These are phyloP conservation scores for Microtus montanus DNA, from an alignment of 2,113 vertebrate genomes.

Conservation along the genomic window DNA sequence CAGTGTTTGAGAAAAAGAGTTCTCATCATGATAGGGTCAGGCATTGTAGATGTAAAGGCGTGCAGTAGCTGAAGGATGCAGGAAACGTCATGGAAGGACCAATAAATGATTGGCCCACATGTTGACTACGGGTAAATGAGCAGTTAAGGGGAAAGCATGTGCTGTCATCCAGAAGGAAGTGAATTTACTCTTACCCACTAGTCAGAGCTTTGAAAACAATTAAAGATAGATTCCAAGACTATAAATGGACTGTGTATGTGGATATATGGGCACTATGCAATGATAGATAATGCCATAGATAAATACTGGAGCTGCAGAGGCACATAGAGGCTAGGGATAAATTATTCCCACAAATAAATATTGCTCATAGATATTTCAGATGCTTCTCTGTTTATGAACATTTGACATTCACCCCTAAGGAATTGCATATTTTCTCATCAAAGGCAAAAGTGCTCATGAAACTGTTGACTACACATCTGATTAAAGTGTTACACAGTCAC, in stretches of 20 bases:
- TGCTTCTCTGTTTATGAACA: conserved; percentile 76
- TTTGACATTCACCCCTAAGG: conserved; percentile 78
- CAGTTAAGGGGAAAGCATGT: conserved; percentile 39
- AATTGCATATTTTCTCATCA: conserved; percentile 72
- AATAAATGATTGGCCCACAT: background rate
- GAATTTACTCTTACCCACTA: conserved; percentile 38
- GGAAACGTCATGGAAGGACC: background rate
- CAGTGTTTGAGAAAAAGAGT: background rate
- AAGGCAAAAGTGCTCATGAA: conserved; percentile 74
- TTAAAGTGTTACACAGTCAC: conserved; percentile 78
- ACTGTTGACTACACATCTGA: conserved; percentile 58
- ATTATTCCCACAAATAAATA: conserved; percentile 83
- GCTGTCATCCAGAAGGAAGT: conserved; percentile 58
- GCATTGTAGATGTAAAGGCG: background rate
- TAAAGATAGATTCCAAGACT: conserved; percentile 71
- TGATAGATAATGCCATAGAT: conserved; percentile 70
- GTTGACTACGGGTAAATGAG: conserved; percentile 34
- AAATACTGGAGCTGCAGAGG: conserved; percentile 56
- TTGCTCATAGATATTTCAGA: conserved; percentile 73
- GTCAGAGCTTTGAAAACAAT: conserved; percentile 70
- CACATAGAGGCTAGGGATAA: conserved; percentile 72
- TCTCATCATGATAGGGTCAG: background rate
- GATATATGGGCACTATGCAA: conserved; percentile 47
- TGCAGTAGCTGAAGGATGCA: background rate
- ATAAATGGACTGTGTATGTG: conserved; percentile 65